Conservation (phyloP, 2,797 vertebrate species). For the Ceryle rudis region DNA sequence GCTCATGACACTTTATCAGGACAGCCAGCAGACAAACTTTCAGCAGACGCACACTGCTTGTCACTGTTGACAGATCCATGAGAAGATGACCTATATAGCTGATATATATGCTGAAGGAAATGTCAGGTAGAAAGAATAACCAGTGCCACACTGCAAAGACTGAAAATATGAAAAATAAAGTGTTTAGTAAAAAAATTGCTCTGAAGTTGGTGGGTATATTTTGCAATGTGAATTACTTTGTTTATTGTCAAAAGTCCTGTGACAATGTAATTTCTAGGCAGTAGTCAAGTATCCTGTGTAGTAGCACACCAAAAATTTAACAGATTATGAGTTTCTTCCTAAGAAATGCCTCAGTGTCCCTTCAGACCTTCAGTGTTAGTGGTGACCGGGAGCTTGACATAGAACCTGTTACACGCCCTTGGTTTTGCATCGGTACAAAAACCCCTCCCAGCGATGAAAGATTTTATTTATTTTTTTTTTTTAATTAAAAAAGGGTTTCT, state of each 20-base stretch:
- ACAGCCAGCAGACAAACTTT: background rate
- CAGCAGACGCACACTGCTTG: background rate
- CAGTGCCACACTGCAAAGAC: background rate
- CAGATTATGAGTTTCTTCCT: background rate
- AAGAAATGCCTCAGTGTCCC: background rate
- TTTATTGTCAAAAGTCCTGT: background rate
- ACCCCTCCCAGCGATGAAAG: background rate
- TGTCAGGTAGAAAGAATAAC: constrained; percentile 14
- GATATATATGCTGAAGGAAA: background rate
- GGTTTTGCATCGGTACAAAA: background rate
- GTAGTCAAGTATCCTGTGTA: background rate
- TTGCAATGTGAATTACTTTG: background rate
- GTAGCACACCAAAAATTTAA: background rate
- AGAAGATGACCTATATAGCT: constrained; percentile 19
- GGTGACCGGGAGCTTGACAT: background rate
- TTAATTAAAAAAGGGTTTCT: background rate
- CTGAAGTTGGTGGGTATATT: background rate
- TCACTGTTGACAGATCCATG: background rate
- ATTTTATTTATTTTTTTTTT: background rate
- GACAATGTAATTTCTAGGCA: background rate
- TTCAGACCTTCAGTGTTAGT: background rate
- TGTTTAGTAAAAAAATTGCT: background rate
- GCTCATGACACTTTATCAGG: background rate
- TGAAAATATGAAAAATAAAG: background rate
- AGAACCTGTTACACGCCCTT: background rate